A percentile compares a stretch with the other conserved stretches of the same genome.
phyloP scores from a whole-genome alignment of 2,888 invertebrate species.

The Phorcus lineatus region DNA sequence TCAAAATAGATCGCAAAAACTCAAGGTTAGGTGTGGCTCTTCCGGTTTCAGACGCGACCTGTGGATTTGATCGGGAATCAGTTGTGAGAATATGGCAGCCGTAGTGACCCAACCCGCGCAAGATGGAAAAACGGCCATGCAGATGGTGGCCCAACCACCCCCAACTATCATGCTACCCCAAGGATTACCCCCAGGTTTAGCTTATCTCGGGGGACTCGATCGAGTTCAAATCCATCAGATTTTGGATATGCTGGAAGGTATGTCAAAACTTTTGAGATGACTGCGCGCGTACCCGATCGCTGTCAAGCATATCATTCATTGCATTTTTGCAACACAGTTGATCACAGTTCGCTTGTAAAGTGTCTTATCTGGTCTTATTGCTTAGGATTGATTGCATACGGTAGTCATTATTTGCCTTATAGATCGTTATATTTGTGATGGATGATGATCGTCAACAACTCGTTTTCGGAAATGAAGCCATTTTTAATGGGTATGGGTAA shows the following conservation, averaged over 20 bases:
- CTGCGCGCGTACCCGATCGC: too few relatives aligned
- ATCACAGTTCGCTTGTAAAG: too few relatives aligned
- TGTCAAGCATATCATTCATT: too few relatives aligned
- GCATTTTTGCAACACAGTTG: too few relatives aligned
- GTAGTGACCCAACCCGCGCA: neutral
- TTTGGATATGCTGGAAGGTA: conserved; percentile 63
- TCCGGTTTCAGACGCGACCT: neutral
- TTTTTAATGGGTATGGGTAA: too few relatives aligned
- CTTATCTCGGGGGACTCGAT: conserved; percentile 55
- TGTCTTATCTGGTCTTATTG: too few relatives aligned
- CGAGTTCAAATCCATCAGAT: conserved; percentile 62
- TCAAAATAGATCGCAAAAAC: too few relatives aligned
- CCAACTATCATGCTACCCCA: conserved; percentile 41
- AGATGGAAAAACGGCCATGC: neutral
- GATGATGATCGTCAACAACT: too few relatives aligned
- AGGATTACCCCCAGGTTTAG: conserved; percentile 62
- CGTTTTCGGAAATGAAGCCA: too few relatives aligned
- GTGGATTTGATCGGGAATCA: neutral
- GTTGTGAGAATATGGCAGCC: neutral
- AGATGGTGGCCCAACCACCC: conserved; percentile 34
- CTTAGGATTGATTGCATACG: too few relatives aligned
- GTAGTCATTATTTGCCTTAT: too few relatives aligned
- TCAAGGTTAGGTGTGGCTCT: neutral
- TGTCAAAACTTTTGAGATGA: neutral
- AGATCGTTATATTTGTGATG: too few relatives aligned